Percentiles rank a stretch among this genome's conserved stretches.
phyloP scores from a whole-genome alignment of 2,797 vertebrate species.

The Pseudomugil tenellus region DNA sequence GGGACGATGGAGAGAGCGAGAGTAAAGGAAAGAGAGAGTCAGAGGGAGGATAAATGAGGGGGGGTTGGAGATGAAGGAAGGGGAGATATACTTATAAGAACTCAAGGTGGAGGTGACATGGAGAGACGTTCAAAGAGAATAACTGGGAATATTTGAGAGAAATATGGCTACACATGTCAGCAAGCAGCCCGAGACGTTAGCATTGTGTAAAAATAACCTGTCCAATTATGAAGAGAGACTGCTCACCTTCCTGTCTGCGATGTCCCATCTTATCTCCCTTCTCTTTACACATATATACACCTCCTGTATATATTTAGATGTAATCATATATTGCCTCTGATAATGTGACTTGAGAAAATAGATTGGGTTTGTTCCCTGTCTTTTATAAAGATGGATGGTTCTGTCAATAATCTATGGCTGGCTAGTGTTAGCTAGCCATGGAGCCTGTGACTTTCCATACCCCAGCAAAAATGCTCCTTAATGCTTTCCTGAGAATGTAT shows the following conservation, averaged over 20 bases:
- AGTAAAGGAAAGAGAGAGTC: conserved; percentile 21
- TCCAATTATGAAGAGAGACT: conserved; percentile 81
- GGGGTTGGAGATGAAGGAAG: conserved; percentile 11
- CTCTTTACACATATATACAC: conserved; percentile 18
- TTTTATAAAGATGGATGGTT: conserved; percentile 97
- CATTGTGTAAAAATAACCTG: conserved; percentile 87
- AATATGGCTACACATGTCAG: conserved; percentile 86
- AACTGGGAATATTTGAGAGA: conserved; percentile 79
- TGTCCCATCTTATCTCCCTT: conserved; percentile 8
- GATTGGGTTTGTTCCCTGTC: conserved; percentile 95
- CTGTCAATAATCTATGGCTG: conserved; percentile 93
- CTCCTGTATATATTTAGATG: conserved; percentile 88
- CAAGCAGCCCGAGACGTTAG: conserved; percentile 83
- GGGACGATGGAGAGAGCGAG: conserved; percentile 24
- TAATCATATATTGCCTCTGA: conserved; percentile 90
- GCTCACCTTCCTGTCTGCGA: conserved; percentile 40
- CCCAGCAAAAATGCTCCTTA: conserved; percentile 88
- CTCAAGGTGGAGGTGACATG: conserved; percentile 59
- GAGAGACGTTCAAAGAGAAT: conserved; percentile 68
- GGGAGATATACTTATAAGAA: conserved; percentile 17
- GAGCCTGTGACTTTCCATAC: conserved; percentile 89
- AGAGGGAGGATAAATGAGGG: conserved; percentile 28
- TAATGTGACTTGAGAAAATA: conserved; percentile 92
- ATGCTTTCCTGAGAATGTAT: conserved; percentile 91
- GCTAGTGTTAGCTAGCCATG: conserved; percentile 86